These are phyloP conservation scores for Agrochola lychnidis DNA, from an alignment of 2,888 invertebrate genomes.

Conservation along the genomic window DNA sequence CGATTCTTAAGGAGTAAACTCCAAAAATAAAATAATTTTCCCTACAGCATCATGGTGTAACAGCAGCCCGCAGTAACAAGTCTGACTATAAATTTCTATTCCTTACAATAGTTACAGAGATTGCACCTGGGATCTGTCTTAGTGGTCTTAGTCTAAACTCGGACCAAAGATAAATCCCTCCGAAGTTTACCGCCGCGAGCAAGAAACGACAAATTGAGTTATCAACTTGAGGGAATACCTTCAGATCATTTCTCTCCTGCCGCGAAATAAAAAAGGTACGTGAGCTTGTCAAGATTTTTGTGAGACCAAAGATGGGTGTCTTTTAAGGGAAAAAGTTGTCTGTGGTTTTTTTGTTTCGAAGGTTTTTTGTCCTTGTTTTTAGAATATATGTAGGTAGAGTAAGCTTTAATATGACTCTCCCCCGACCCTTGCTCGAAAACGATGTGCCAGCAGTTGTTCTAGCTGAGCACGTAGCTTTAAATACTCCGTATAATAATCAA, in stretches of 20 bases:
- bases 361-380: not conserved
- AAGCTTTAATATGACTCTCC: too few relatives aligned
- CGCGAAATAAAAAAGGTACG: conserved; percentile 62
- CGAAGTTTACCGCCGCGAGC: conserved; percentile 74
- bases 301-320: conserved; percentile 29
- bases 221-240: conserved; percentile 74
- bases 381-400: not conserved
- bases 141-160: conserved; percentile 81
- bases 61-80: conserved; percentile 66
- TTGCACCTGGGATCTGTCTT: conserved; percentile 88
- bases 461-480: too few relatives aligned
- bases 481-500: too few relatives aligned
- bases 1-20: too few relatives aligned
- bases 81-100: conserved; percentile 84
- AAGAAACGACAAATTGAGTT: conserved; percentile 83
- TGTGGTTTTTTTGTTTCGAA: not conserved
- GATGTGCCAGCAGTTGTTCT: too few relatives aligned
- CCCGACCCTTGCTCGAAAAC: too few relatives aligned
- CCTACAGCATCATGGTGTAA: conserved; percentile 70
- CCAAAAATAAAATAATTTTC: not conserved
- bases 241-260: conserved; percentile 73
- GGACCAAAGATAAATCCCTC: conserved; percentile 80
- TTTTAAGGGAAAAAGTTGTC: conserved; percentile 6
- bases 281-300: conserved; percentile 54
- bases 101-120: conserved; percentile 87